A percentile compares a stretch with the other conserved stretches of the same genome.
These are phyloP conservation scores for Parotocinclus haroldoi DNA, from an alignment of 2,797 vertebrate genomes.

Conservation along the genomic window DNA sequence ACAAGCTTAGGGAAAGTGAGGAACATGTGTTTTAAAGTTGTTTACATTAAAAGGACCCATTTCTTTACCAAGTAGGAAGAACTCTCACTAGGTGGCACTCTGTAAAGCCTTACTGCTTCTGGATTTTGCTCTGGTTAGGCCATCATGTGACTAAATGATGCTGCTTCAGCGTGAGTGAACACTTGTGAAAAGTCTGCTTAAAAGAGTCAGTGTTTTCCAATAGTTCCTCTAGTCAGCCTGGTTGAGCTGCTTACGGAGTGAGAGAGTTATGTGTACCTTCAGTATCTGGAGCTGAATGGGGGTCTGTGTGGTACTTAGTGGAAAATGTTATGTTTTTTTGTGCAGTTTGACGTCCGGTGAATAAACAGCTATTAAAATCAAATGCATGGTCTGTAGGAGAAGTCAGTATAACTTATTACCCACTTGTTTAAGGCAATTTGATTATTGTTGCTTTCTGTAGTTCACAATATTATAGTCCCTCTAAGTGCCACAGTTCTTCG, in stretches of 20 bases:
- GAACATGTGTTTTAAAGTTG: slow-evolving; percentile 30
- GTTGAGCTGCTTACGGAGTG: slow-evolving; percentile 61
- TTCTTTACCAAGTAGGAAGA: slow-evolving; percentile 16
- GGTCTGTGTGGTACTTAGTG: slow-evolving; percentile 54
- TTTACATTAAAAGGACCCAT: slow-evolving; percentile 29
- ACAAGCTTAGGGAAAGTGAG: not conserved
- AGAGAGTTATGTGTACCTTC: slow-evolving; percentile 54
- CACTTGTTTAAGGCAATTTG: slow-evolving; percentile 59
- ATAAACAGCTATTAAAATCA: slow-evolving; percentile 63
- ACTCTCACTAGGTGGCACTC: slow-evolving; percentile 52
- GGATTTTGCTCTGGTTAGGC: slow-evolving; percentile 6
- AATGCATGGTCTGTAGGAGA: slow-evolving; percentile 52
- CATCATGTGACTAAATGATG: slow-evolving; percentile 1
- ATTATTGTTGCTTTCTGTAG: slow-evolving; percentile 49
- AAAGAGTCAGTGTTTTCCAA: slow-evolving; percentile 53
- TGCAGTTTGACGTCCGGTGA: slow-evolving; percentile 58
- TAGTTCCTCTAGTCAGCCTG: slow-evolving; percentile 50
- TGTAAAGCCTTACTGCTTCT: slow-evolving; percentile 16
- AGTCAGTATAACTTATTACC: slow-evolving; percentile 58
- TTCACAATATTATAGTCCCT: slow-evolving; percentile 21
- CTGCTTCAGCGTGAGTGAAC: slow-evolving; percentile 30
- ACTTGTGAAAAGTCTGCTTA: slow-evolving; percentile 36
- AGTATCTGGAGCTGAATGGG: slow-evolving; percentile 62
- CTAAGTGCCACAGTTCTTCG: slow-evolving; percentile 41
- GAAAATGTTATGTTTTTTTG: slow-evolving; percentile 56